A percentile compares a stretch with the other conserved stretches of the same genome.
Evolutionary conservation across 2,797 vertebrate genomes (phyloP).

Genomic region (Bucorvus abyssinicus): DNA sequence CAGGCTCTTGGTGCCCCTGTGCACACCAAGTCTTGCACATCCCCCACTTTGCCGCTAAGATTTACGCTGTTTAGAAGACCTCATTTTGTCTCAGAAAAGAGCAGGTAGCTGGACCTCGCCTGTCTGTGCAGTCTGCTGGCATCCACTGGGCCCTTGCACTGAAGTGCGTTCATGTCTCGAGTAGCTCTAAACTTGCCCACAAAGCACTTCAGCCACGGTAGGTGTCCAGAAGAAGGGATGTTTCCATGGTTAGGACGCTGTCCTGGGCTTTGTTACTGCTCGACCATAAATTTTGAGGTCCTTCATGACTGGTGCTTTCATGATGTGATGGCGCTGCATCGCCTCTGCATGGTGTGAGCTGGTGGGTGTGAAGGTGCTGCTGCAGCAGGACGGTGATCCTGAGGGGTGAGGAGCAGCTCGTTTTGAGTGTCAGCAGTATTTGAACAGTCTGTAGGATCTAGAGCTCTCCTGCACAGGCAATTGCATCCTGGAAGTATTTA

Average conservation of each 20-base stretch:
- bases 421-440: background rate
- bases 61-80: background rate
- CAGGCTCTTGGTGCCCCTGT: background rate
- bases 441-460: background rate
- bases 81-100: background rate
- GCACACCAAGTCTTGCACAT: background rate
- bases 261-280: background rate
- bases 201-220: background rate
- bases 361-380: background rate
- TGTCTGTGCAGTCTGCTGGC: background rate
- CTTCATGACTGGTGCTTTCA: background rate
- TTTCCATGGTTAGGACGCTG: fast-evolving
- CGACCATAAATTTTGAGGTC: background rate
- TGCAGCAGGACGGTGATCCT: background rate
- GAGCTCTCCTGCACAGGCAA: background rate
- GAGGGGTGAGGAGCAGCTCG: background rate
- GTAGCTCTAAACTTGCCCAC: background rate
- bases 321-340: background rate
- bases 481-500: background rate
- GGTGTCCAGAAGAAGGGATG: background rate
- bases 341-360: background rate
- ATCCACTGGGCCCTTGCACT: background rate
- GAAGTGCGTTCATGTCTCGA: fast-evolving
- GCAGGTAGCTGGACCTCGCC: fast-evolving
- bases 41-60: background rate